Evolutionary conservation across 2,797 vertebrate genomes (phyloP).

Genomic region (Synaphobranchus kaupii): DNA sequence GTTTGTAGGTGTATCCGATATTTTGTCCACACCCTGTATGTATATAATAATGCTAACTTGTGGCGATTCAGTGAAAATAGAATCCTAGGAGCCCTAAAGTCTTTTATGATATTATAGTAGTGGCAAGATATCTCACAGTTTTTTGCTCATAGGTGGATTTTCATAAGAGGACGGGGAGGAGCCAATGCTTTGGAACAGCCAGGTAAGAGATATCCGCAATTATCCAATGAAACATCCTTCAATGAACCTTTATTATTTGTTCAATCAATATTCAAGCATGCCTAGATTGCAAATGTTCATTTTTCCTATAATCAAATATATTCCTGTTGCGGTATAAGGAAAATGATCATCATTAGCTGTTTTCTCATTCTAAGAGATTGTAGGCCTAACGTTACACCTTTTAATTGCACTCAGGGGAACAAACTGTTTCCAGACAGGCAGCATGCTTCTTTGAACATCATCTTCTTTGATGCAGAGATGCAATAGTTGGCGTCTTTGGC

Average conservation of each 20-base stretch:
- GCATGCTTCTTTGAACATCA: conserved; percentile 31
- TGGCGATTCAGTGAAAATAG: too few relatives aligned
- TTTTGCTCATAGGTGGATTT: conserved; percentile 47
- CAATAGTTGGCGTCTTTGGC: conserved; percentile 44
- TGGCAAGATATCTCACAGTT: neutral
- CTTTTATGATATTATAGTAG: neutral
- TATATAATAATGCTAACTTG: too few relatives aligned
- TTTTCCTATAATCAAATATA: too few relatives aligned
- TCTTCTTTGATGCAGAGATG: conserved; percentile 63
- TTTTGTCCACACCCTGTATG: too few relatives aligned
- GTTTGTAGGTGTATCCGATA: too few relatives aligned
- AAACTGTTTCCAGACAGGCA: conserved; percentile 49
- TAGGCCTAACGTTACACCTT: neutral
- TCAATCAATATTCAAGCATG: too few relatives aligned
- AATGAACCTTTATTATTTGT: too few relatives aligned
- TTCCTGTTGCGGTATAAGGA: neutral
- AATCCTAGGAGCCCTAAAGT: too few relatives aligned
- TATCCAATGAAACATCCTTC: neutral
- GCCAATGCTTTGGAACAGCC: conserved; percentile 42
- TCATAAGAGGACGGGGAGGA: conserved; percentile 38
- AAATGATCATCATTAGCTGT: neutral
- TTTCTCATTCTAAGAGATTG: neutral
- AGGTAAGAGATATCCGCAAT: conserved; percentile 44
- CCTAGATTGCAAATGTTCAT: too few relatives aligned
- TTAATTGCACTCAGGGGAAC: neutral